phyloP scores from a whole-genome alignment of 2,888 invertebrate genomes.

The Slavum lentiscoides region DNA sequence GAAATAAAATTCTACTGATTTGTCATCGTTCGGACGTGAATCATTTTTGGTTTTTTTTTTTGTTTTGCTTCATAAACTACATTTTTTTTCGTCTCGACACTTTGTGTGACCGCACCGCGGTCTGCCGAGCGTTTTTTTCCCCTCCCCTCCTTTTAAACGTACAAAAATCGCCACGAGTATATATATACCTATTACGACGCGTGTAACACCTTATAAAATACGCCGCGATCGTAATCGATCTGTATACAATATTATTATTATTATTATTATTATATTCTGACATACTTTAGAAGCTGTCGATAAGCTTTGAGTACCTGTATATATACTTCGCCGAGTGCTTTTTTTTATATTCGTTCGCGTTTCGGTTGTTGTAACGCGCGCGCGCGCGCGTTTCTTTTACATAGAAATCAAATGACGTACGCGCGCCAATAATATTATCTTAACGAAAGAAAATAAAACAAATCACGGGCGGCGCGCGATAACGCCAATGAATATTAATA shows the following conservation, averaged over 20 bases:
- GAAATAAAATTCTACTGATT: too few species aligned
- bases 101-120: too few species aligned
- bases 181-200: too few species aligned
- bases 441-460: slow-evolving; percentile 16
- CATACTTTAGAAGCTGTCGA: slow-evolving; percentile 4
- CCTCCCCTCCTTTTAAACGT: too few species aligned
- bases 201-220: too few species aligned
- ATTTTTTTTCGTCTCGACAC: too few species aligned
- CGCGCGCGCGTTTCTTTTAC: not conserved
- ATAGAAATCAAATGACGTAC: slow-evolving; percentile 18
- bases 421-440: not conserved
- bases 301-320: slow-evolving; percentile 37
- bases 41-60: too few species aligned
- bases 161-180: too few species aligned
- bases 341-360: not conserved
- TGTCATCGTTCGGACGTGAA: too few species aligned
- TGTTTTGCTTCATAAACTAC: too few species aligned
- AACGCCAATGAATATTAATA: not conserved
- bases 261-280: not conserved
- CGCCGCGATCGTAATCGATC: slow-evolving; percentile 37
- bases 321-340: not conserved
- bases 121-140: too few species aligned
- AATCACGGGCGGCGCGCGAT: slow-evolving; percentile 22
- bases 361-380: not conserved
- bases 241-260: too few species aligned